phyloP scores from a whole-genome alignment of 2,797 vertebrate species.

The Pangasius larnaudii region DNA sequence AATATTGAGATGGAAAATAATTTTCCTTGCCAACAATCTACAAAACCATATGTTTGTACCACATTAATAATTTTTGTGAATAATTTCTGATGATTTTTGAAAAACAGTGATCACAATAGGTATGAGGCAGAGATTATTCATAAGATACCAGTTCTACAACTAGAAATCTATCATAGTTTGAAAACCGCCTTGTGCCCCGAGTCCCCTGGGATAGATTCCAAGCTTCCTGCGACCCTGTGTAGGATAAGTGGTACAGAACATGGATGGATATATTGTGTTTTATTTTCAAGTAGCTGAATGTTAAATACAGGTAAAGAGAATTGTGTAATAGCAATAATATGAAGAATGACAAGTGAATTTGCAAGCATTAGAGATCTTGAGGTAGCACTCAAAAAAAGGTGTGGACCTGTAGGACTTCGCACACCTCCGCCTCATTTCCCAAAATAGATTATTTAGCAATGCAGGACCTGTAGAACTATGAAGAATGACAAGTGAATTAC shows the following conservation, averaged over 20 bases:
- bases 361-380: background rate
- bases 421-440: background rate
- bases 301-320: too few species aligned
- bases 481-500: too few species aligned
- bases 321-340: background rate
- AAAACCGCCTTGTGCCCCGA: too few species aligned
- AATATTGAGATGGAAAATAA: background rate
- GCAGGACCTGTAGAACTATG: too few species aligned
- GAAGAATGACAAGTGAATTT: background rate
- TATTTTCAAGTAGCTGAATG: background rate
- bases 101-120: background rate
- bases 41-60: background rate
- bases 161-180: too few species aligned
- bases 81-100: background rate
- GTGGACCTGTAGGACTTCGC: background rate
- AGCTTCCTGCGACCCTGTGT: too few species aligned
- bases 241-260: too few species aligned
- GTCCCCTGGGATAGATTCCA: too few species aligned
- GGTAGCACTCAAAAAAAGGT: background rate
- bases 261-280: too few species aligned
- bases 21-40: slow-evolving; percentile 2
- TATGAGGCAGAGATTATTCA: background rate
- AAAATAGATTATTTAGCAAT: slow-evolving; percentile 5
- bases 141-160: too few species aligned
- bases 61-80: background rate